Percentiles rank a stretch among this genome's conserved stretches.
These are phyloP conservation scores for Pseudococcus jackbeardsleyi DNA, from an alignment of 2,888 invertebrate species.

Conservation along the genomic window DNA sequence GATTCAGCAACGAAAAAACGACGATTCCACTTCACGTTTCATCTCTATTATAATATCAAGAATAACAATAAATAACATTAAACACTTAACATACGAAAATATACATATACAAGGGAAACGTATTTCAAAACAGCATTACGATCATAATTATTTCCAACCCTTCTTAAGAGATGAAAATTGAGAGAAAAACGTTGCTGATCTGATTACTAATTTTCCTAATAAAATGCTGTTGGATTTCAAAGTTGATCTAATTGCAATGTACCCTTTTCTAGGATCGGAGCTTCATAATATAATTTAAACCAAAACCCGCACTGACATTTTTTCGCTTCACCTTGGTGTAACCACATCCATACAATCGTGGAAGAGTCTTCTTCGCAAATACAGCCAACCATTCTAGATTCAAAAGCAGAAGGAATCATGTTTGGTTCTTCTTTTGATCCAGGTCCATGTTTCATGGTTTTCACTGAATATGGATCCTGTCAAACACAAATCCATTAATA, in stretches of 20 bases:
- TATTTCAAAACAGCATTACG: neutral
- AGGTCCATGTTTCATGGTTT: slow-evolving; percentile 82
- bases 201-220: neutral
- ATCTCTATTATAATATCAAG: neutral
- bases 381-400: slow-evolving; percentile 93
- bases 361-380: slow-evolving; percentile 96
- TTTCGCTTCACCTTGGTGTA: slow-evolving; percentile 88
- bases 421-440: slow-evolving; percentile 90
- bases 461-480: slow-evolving; percentile 85
- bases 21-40: neutral
- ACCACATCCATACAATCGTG: slow-evolving; percentile 93
- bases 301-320: slow-evolving; percentile 97
- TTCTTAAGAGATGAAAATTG: neutral
- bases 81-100: neutral
- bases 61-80: slow-evolving; percentile 42
- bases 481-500: neutral
- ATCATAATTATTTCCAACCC: neutral
- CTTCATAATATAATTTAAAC: slow-evolving; percentile 81
- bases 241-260: slow-evolving; percentile 17
- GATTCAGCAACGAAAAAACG: neutral
- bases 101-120: neutral
- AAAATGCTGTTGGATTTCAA: neutral
- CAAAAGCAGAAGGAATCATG: slow-evolving; percentile 90
- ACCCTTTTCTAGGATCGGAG: slow-evolving; percentile 64
- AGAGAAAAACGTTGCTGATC: neutral